These are phyloP conservation scores for Craniophora ligustri DNA, from an alignment of 2,888 invertebrate species.

Conservation along the genomic window DNA sequence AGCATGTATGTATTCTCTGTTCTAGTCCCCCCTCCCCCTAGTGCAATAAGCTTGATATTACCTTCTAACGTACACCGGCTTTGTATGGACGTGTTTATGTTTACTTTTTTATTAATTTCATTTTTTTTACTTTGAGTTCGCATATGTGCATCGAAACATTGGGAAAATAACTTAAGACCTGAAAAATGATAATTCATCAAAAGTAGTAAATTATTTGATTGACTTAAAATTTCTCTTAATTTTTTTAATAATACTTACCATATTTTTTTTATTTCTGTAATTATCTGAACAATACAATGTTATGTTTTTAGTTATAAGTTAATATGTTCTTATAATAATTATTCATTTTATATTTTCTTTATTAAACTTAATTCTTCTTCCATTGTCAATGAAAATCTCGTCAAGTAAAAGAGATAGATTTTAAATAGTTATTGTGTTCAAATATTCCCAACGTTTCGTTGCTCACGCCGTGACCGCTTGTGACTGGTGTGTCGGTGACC, in stretches of 20 bases:
- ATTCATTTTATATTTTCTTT: too few species aligned
- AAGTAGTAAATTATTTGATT: too few species aligned
- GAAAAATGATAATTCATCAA: too few species aligned
- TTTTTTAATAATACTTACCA: background rate
- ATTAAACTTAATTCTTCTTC: too few species aligned
- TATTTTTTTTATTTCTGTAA: too few species aligned
- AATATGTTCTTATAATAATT: background rate
- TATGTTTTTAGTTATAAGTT: too few species aligned
- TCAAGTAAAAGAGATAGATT: too few species aligned
- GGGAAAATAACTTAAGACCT: too few species aligned
- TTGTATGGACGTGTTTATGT: slow-evolving; percentile 78
- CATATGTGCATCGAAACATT: slow-evolving; percentile 81
- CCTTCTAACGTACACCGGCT: slow-evolving; percentile 75
- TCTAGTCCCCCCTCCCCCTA: slow-evolving; percentile 30
- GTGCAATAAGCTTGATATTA: slow-evolving; percentile 58
- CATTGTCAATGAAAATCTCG: too few species aligned
- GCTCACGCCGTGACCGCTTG: slow-evolving; percentile 78
- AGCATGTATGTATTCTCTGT: slow-evolving; percentile 59
- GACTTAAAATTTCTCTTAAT: background rate
- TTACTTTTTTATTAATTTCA: slow-evolving; percentile 67
- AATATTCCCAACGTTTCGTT: slow-evolving; percentile 68
- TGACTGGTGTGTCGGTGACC: slow-evolving; percentile 76
- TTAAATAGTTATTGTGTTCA: too few species aligned
- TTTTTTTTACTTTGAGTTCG: slow-evolving; percentile 76
- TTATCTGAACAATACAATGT: too few species aligned